Evolutionary conservation across 2,888 invertebrate genomes (phyloP).

Genomic region (Cosmia trapezina): DNA sequence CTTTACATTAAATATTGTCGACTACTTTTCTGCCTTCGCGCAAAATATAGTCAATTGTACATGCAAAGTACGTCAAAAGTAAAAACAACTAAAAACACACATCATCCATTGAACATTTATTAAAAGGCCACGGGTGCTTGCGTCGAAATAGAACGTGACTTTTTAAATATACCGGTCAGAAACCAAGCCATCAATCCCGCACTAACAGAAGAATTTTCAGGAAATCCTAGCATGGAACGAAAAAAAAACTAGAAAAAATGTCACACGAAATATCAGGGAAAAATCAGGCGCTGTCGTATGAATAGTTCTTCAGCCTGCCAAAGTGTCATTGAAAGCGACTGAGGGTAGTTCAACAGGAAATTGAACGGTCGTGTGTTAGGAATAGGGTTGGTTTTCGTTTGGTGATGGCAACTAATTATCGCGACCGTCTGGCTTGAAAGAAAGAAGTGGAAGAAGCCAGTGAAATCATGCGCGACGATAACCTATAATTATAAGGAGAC

Average conservation of each 20-base stretch:
- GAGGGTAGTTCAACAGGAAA: conserved; percentile 44
- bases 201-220: conserved; percentile 55
- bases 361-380: conserved; percentile 35
- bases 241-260: conserved; percentile 66
- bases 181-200: conserved; percentile 25
- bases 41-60: no score
- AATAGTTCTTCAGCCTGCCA: conserved; percentile 75
- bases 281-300: conserved; percentile 72
- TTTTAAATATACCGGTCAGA: conserved; percentile 40
- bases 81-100: background rate
- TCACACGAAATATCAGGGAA: conserved; percentile 69
- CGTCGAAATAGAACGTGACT: conserved; percentile 44
- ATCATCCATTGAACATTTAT: background rate
- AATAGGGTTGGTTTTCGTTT: conserved; percentile 58
- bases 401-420: conserved; percentile 75
- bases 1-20: background rate
- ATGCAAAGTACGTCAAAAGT: background rate
- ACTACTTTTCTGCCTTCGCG: background rate
- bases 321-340: conserved; percentile 76
- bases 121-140: conserved; percentile 14
- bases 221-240: conserved; percentile 56
- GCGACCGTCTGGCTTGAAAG: conserved; percentile 70
- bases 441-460: conserved; percentile 79
- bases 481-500: conserved; percentile 80
- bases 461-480: conserved; percentile 82